Evolutionary conservation across 2,797 vertebrate genomes (phyloP), one percentile per base, ranked within the genome.

Genomic region (Gadopsis bispinosus): DNA sequence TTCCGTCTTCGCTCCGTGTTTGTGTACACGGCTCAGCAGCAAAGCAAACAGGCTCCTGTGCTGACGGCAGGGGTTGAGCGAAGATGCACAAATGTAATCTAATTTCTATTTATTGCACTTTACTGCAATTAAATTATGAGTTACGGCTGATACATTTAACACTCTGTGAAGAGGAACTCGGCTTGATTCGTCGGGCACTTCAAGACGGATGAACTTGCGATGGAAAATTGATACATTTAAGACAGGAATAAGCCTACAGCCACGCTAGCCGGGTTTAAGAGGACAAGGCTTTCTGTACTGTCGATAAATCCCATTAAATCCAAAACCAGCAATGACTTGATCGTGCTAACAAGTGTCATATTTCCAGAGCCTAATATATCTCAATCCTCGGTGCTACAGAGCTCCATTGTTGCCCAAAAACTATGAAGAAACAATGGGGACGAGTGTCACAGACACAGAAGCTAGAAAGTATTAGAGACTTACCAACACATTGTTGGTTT

Each of bases 31-130:
- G 31, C 62, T 63, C 35, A 14, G 50, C 56, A 5, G 71, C 63
- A 72, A 16, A 65, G 19, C 5, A 75, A 81, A 78, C 54, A 71
- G 29, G 12, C n/a, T 39, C 11, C 47, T n/a, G 47, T 2, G 12
- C 39, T 20, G 0, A 22, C 29, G 1, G 7, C 13, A 51, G 29
- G 17, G 3, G 45, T 7, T 22, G 39, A 75, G 48, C 11, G 1
- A 53, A 60, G 59, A 63, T 39, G 50, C 31, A 45, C 1, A 43
- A 19, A 26, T 31, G 37, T 68, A n/a, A 62, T 61, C 72, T 66
- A 3, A 73, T 77, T 63, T 55, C 29, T 64, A 75, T 76, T 67
- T 47, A 70, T 29, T 61, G 56, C 26, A 60, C 59, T 77, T 77
- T 26, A 31, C 51, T n/a, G 41, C 26, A 43, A 60, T 74, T 45